Evolutionary conservation across 2,888 invertebrate genomes (phyloP), one percentile per base, ranked within the genome.

Genomic region (Thymelicus lineola): DNA sequence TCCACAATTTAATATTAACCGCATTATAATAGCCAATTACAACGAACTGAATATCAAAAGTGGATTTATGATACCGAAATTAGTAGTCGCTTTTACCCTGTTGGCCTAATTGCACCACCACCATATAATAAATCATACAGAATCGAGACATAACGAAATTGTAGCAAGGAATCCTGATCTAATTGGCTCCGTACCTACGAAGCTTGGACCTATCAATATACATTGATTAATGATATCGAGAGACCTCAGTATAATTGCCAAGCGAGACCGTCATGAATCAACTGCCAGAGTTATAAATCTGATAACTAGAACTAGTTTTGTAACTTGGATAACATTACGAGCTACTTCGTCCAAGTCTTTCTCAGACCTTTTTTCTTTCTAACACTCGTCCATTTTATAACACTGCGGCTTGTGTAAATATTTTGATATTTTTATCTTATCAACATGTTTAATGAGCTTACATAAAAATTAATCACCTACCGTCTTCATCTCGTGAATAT

Each of bases 161-260:
- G 85, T 86, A 85, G 82, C 84, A 86, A 90, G 90, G 90, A 91
- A 88, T 84, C 83, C 78, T 75, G 76, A 71, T 88, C 88, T 92
- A 93, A 93, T 93, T 93, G 91, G 92, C 87, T 90, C 86, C 87
- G 87, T 90, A 87, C 86, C 86, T 71, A 75, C 67, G 53, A 85
- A 87, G 83, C 83, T 82, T 82, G 82, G 80, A 87, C 84, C 92
- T 91, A 93, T 92, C 93, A 90, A 91, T 91, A 90, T 86, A 81
- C 78, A 83, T 87, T 93, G 93, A 93, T 93, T 93, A 91, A 93
- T 93, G 90, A 87, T 88, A 90, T 88, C 85, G 83, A 78, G 82
- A 82, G 85, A 85, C 87, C 84, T 81, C 83, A 83, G 81, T 88
- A 88, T 92, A 92, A 92, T 92, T 93, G 91, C 91, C 82, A 86